phyloP scores from a whole-genome alignment of 2,888 invertebrate genomes.

The Choreutis nemorana region DNA sequence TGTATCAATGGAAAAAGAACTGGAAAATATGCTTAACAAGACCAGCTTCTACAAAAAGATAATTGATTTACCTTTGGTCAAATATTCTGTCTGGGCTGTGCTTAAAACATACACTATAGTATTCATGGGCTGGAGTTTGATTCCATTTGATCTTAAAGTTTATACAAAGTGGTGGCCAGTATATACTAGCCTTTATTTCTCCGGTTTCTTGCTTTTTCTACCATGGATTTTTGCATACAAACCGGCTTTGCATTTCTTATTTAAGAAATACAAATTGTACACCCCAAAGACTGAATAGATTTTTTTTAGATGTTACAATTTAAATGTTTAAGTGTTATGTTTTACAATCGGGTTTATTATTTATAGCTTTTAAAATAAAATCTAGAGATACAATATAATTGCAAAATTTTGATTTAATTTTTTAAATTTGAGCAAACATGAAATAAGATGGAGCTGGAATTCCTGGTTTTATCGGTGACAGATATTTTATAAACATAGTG shows the following conservation, averaged over 20 bases:
- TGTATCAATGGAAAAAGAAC: slow-evolving; percentile 84
- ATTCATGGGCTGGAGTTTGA: slow-evolving; percentile 85
- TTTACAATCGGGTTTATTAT: no score
- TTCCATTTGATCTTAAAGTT: slow-evolving; percentile 77
- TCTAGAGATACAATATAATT: no score
- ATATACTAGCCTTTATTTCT: slow-evolving; percentile 71
- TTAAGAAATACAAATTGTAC: slow-evolving; percentile 1
- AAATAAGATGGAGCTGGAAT: no score
- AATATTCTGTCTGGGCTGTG: slow-evolving; percentile 60
- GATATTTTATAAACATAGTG: no score
- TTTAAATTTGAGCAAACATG: no score
- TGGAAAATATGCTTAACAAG: slow-evolving; percentile 62
- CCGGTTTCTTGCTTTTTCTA: slow-evolving; percentile 73
- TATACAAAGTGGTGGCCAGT: slow-evolving; percentile 73
- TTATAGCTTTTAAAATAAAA: no score
- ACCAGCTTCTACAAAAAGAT: slow-evolving; percentile 53
- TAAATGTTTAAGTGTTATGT: no score
- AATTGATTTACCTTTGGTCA: slow-evolving; percentile 37
- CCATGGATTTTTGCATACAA: slow-evolving; percentile 71
- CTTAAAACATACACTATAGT: slow-evolving; percentile 78
- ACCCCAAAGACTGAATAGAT: no score
- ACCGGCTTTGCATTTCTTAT: slow-evolving; percentile 27
- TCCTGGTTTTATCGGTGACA: no score
- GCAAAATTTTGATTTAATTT: no score
- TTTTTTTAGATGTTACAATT: no score